Base-by-base conservation (phyloP, 2,113 vertebrate species). In the Anguilla japonica region DNA sequence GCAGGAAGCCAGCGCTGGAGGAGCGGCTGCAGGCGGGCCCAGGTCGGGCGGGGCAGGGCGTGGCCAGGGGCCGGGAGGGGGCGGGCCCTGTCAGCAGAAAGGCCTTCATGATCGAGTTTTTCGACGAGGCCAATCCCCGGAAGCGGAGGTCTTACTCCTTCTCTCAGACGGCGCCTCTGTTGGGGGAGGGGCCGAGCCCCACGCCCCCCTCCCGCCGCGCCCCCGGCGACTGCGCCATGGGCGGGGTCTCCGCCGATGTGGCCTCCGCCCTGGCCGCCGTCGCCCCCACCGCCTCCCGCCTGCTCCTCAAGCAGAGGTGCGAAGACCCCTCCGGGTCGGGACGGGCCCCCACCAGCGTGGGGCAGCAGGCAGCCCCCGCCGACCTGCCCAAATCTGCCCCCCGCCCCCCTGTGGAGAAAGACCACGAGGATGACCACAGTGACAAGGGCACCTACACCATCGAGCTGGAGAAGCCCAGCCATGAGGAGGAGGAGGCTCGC, bases 381-480 rank as follows among this genome's bases (percentile, higher is more conserved):
- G 96, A 97, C 85, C 96, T 98, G 85, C 91, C 89, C 94, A 95
- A 90, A 78, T 89, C 91, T 87, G 84, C 89, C 90, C 92, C 93
- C 86, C 90, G 93, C 88, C 83, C 93, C 88, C 83, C 93, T 90
- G 87, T 92, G 91, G 95, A 95, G 89, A 97, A 95, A 90, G 95
- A 96, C 88, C 96, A 96, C 87, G 98, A 97, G 50, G 98, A 99
- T 84, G 97, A 99, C 90, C 97, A 97, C 91, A 99, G 97, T 84
- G 97, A 98, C 92, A 99, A 98, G 94, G 98, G 97, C 87, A 98
- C 98, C 88, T 99, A 99, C 90, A 98, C 98, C 87, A 98, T 99
- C 75, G 98, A 99, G 91, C 92, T 98, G 95, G 98, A 99, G 93
- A 98, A 97, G 91, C 96, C 93, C 87, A 98, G 97, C 92, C 93